A percentile compares a stretch with the other conserved stretches of the same genome.
Evolutionary conservation across 2,797 vertebrate genomes (phyloP).

Genomic region (Poeciliopsis presidionis): DNA sequence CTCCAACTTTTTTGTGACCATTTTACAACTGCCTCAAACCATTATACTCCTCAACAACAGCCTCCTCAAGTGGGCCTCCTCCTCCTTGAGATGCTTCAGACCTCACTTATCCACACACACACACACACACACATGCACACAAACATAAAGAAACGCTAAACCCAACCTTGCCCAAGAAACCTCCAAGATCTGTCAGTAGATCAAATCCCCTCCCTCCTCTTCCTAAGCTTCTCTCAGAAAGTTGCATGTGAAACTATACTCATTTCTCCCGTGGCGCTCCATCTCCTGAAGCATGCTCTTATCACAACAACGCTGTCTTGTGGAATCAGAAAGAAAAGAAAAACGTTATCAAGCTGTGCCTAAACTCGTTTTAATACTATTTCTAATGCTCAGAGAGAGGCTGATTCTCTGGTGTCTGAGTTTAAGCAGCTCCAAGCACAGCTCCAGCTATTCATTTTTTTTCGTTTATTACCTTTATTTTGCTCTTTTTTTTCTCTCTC

Average conservation of each 20-base stretch:
- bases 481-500: not conserved
- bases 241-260: slow-evolving; percentile 77
- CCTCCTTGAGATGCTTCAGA: slow-evolving; percentile 62
- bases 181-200: slow-evolving; percentile 51
- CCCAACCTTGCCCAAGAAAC: slow-evolving; percentile 49
- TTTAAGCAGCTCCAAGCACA: slow-evolving; percentile 63
- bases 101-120: slow-evolving; percentile 45
- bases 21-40: slow-evolving; percentile 79
- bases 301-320: slow-evolving; percentile 68
- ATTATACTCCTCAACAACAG: slow-evolving; percentile 74
- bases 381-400: slow-evolving; percentile 56
- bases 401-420: slow-evolving; percentile 45
- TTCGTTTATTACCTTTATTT: not conserved
- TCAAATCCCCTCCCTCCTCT: slow-evolving; percentile 45
- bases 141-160: slow-evolving; percentile 22
- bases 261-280: slow-evolving; percentile 58
- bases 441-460: slow-evolving; percentile 33
- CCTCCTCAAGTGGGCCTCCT: slow-evolving; percentile 57
- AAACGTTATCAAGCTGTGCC: slow-evolving; percentile 71
- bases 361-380: slow-evolving; percentile 65
- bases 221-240: slow-evolving; percentile 53
- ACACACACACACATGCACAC: not conserved
- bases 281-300: slow-evolving; percentile 75
- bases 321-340: slow-evolving; percentile 29
- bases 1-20: slow-evolving; percentile 67